Conservation (phyloP, 2,797 vertebrate species). For the Orientallactaga sibirica region DNA sequence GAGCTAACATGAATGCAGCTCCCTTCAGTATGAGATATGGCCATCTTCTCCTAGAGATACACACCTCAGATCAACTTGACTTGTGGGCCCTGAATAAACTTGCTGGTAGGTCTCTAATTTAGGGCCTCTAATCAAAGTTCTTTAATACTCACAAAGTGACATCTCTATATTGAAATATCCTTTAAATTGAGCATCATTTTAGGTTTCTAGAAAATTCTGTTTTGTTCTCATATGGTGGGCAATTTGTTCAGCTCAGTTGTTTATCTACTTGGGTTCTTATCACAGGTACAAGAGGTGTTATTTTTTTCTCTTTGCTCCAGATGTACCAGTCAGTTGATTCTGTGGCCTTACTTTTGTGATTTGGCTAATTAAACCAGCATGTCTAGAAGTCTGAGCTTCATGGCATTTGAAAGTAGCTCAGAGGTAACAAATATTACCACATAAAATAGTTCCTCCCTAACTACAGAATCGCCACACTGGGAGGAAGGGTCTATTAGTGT, state of each 20-base stretch:
- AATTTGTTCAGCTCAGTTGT: not conserved
- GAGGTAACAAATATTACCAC: slow-evolving; percentile 24
- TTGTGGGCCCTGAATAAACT: not conserved
- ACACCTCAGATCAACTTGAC: not conserved
- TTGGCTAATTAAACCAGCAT: slow-evolving; percentile 48
- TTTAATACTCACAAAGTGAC: not conserved
- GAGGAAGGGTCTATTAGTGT: slow-evolving; percentile 9
- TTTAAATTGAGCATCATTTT: accelerated
- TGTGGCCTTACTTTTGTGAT: slow-evolving; percentile 15
- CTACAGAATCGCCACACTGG: not conserved
- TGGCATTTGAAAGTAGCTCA: slow-evolving; percentile 40
- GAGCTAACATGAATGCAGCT: not conserved
- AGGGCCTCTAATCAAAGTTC: not conserved
- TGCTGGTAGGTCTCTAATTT: not conserved
- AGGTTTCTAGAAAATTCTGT: not conserved
- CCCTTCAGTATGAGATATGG: not conserved
- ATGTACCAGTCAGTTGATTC: accelerated
- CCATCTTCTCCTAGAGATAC: slow-evolving; percentile 11
- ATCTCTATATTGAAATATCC: not conserved
- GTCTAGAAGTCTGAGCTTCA: not conserved
- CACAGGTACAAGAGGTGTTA: not conserved
- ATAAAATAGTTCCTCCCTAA: slow-evolving; percentile 46
- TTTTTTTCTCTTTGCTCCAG: not conserved
- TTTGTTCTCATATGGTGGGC: not conserved
- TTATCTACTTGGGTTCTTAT: not conserved